Evolutionary conservation across 2,113 vertebrate species (phyloP).

Genomic region (Sapayoa aenigma): DNA sequence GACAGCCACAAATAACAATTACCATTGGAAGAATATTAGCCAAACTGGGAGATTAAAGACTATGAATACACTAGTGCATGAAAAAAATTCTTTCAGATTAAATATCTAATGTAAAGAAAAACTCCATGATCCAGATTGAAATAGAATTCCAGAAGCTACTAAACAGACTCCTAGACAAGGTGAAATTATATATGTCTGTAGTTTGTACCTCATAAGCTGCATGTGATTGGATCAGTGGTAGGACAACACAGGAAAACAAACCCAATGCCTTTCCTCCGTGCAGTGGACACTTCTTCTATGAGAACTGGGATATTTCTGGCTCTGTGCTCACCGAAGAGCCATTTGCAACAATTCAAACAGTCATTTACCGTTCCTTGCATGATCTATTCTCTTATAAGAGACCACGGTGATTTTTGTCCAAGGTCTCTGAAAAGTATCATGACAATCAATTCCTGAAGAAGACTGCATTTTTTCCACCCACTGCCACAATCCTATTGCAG

Average conservation of each 20-base stretch:
- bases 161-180: neutral
- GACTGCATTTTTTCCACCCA: neutral
- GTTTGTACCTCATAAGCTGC: neutral
- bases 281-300: neutral
- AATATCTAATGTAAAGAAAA: neutral
- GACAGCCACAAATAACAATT: neutral
- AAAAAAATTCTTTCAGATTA: neutral
- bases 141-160: neutral
- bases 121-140: neutral
- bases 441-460: neutral
- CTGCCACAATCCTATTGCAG: neutral
- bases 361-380: neutral
- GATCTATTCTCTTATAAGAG: neutral
- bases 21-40: neutral
- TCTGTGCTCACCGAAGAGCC: neutral
- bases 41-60: neutral
- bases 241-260: neutral
- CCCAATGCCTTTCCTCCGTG: neutral
- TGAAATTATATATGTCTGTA: neutral
- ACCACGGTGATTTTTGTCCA: neutral
- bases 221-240: fast-evolving
- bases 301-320: neutral
- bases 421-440: neutral
- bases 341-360: neutral
- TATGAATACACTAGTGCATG: neutral